phyloP scores from a whole-genome alignment of 2,797 vertebrate genomes.

The Mormyrus proboscirostris region DNA sequence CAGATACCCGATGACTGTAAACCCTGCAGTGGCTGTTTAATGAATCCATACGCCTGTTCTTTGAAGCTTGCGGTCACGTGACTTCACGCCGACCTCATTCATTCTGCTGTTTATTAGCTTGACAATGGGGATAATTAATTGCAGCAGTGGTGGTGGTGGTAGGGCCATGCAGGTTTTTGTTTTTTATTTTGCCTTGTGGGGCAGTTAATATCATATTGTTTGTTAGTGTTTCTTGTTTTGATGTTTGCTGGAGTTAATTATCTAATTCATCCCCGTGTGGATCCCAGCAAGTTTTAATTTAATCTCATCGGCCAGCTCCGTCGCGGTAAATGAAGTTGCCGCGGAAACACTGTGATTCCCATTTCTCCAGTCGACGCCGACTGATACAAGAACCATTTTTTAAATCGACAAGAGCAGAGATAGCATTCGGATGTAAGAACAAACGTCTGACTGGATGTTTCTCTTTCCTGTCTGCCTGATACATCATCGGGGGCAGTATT shows the following conservation, averaged over 20 bases:
- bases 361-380: background rate
- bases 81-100: background rate
- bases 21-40: background rate
- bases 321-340: background rate
- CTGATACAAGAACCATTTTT: background rate
- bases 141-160: too few relatives aligned
- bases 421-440: background rate
- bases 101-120: background rate
- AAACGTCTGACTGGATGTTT: background rate
- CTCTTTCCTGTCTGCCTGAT: background rate
- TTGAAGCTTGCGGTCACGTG: background rate
- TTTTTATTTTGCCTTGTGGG: slow-evolving; percentile 1
- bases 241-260: background rate
- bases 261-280: background rate
- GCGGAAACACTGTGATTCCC: background rate
- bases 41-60: background rate
- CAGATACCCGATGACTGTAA: background rate
- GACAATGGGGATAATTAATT: background rate
- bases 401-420: background rate
- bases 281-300: background rate
- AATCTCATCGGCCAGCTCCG: background rate
- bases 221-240: slow-evolving; percentile 9
- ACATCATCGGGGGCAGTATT: background rate
- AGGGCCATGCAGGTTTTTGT: background rate
- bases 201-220: background rate